Conservation (phyloP, 2,888 invertebrate genomes). For the Plebejus argus region DNA sequence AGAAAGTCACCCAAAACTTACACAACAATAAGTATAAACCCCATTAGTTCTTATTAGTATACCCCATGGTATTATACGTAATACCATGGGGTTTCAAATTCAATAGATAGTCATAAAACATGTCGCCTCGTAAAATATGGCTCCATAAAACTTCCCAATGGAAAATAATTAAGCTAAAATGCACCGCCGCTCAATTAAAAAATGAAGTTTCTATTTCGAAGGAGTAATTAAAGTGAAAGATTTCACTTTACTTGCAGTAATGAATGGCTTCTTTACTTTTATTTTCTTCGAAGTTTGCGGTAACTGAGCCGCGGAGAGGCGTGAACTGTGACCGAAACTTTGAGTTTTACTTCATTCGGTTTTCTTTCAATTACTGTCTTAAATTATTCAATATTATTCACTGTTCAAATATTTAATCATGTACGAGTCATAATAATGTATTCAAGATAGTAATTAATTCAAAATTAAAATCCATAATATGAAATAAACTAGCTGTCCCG, state of each 20-base stretch:
- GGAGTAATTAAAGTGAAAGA: slow-evolving; percentile 33
- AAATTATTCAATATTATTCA: no score
- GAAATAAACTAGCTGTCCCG: no score
- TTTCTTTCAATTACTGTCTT: background rate
- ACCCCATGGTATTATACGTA: no score
- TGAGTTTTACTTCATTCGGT: background rate
- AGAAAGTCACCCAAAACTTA: no score
- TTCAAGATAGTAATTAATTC: no score
- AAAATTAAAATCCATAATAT: no score
- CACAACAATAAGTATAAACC: background rate
- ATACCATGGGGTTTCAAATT: background rate
- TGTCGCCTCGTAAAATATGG: background rate
- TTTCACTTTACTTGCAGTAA: slow-evolving; percentile 34
- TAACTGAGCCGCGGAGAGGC: background rate
- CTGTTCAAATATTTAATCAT: no score
- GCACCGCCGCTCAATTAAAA: background rate
- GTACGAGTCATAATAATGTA: no score
- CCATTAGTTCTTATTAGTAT: background rate
- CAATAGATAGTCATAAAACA: background rate
- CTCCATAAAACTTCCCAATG: background rate
- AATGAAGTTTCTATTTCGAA: slow-evolving; percentile 21
- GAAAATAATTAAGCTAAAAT: slow-evolving; percentile 16
- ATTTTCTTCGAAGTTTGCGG: slow-evolving; percentile 12
- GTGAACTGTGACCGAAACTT: slow-evolving; percentile 14
- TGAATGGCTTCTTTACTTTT: slow-evolving; percentile 37